These are phyloP conservation scores for Semicossyphus pulcher DNA, from an alignment of 2,113 vertebrate genomes.

Conservation along the genomic window DNA sequence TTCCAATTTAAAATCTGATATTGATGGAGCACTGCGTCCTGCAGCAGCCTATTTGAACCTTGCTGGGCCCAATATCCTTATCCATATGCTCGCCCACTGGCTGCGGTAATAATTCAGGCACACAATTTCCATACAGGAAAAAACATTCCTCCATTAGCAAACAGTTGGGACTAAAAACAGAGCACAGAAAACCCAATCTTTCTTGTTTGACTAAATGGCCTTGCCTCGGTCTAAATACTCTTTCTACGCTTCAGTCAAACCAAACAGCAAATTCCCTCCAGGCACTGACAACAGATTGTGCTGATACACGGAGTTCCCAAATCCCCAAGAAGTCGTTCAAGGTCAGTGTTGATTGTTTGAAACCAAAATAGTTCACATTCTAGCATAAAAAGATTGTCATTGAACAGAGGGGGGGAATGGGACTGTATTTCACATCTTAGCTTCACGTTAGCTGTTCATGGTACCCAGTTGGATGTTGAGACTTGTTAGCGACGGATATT, in stretches of 20 bases:
- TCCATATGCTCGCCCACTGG: slow-evolving; percentile 33
- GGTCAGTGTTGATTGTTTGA: neutral
- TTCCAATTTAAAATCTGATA: slow-evolving; percentile 81
- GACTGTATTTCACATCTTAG: too few relatives aligned
- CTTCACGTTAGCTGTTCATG: too few relatives aligned
- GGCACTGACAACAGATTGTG: neutral
- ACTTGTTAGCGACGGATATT: too few relatives aligned
- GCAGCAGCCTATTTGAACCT: slow-evolving; percentile 56
- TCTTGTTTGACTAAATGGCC: neutral
- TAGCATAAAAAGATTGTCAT: too few relatives aligned
- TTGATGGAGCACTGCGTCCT: slow-evolving; percentile 73
- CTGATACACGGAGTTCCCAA: neutral
- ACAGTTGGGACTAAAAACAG: neutral
- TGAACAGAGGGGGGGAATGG: neutral
- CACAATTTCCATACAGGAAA: slow-evolving; percentile 23
- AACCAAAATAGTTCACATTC: neutral
- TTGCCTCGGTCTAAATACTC: neutral
- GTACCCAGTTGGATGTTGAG: too few relatives aligned
- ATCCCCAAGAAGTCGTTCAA: neutral
- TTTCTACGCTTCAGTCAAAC: neutral
- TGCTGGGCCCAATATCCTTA: slow-evolving; percentile 34
- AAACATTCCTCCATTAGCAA: neutral
- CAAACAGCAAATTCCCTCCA: neutral
- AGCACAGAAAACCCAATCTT: neutral
- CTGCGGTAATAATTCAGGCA: slow-evolving; percentile 32